Evolutionary conservation across 2,797 vertebrate species (phyloP).

Genomic region (Syngnathus acus): DNA sequence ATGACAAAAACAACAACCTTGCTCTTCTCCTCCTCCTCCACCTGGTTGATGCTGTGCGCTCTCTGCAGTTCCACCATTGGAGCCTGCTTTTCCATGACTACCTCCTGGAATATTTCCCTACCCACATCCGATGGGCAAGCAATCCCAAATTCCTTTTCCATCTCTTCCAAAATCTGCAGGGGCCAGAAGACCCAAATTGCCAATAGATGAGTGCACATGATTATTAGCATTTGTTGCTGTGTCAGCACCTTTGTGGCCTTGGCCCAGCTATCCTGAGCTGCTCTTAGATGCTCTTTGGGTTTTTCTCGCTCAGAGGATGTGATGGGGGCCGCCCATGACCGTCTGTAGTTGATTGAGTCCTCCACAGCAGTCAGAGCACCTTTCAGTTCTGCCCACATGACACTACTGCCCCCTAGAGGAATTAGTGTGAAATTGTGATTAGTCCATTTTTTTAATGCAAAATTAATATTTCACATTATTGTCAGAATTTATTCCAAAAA

Average conservation of each 20-base stretch:
- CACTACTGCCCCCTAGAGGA: slow-evolving; percentile 43
- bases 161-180: slow-evolving; percentile 61
- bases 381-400: slow-evolving; percentile 75
- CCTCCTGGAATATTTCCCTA: slow-evolving; percentile 42
- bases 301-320: slow-evolving; percentile 44
- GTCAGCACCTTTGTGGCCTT: slow-evolving; percentile 64
- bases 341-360: slow-evolving; percentile 68
- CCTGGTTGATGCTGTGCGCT: slow-evolving; percentile 38
- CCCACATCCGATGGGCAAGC: slow-evolving; percentile 45
- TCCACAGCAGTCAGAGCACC: slow-evolving; percentile 79
- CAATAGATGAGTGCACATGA: background rate
- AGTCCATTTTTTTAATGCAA: too few species aligned
- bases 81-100: slow-evolving; percentile 38
- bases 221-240: background rate
- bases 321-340: slow-evolving; percentile 41
- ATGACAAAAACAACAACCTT: slow-evolving; percentile 61
- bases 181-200: slow-evolving; percentile 5
- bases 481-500: background rate
- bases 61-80: slow-evolving; percentile 66
- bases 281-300: slow-evolving; percentile 50
- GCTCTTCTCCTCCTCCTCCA: slow-evolving; percentile 74
- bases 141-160: slow-evolving; percentile 60
- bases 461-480: background rate
- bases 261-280: slow-evolving; percentile 54
- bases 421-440: background rate